Base-by-base conservation (phyloP, 2,797 vertebrate species). In the Margarornis squamiger region DNA sequence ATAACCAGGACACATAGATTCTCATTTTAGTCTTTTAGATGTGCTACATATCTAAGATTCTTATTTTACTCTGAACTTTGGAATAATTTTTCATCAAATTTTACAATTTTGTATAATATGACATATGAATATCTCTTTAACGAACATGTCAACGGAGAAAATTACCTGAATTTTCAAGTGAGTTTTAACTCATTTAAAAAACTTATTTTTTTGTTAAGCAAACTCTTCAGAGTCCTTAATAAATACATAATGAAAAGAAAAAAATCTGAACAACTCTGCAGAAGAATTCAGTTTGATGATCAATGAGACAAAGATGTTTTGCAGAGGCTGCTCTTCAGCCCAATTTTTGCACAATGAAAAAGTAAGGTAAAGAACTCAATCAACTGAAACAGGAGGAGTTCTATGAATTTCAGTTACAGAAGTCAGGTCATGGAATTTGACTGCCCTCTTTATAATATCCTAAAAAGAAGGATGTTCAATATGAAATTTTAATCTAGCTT, bases 11-110 rank as follows among this genome's bases (percentile, higher is more conserved):
- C 20, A 38, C 2, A 12, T 18, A 39, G 23, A 49, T 16, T 29
- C 6, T 73, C 1, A 13, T 24, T 67, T 68, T 43, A 6, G 13
- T 58, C n/a, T 48, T 30, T 41, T 12, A 6, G 30, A 68, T 26
- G 14, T 19, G 1, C 1, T 58, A 1, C 51, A 29, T 22, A 3
- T 41, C 6, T 41, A 36, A 13, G 26, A 55, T 32, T 67, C 5
- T 43, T 23, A 34, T 61, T 77, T 67, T 67, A 38, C 10, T 45
- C 17, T 61, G 14, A 72, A 27, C 43, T 46, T 80, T 59, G 9
- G 26, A 58, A 32, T 6, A 41, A 20, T 15, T 39, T 34, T 58
- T 39, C n/a, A 29, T 39, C 7, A 71, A 29, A 59, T 41, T 36
- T 29, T 21, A 15, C 6, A 75, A 29, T 65, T 59, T 34, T 38